These are phyloP conservation scores for Actinostola sp. DNA, from an alignment of 92 coral and sea anemone species.

Conservation along the genomic window DNA sequence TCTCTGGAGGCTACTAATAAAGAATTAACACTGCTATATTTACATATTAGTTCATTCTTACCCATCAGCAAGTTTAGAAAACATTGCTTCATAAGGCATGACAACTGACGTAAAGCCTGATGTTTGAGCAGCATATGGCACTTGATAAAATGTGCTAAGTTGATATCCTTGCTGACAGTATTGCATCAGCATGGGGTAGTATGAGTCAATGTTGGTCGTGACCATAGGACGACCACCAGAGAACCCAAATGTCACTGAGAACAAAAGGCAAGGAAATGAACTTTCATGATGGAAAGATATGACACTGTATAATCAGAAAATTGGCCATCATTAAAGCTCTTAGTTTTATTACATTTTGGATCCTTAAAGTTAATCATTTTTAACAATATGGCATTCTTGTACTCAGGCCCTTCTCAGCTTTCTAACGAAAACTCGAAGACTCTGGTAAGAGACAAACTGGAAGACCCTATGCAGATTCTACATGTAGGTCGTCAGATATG, in stretches of 20 bases:
- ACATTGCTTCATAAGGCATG: slow-evolving; percentile 70
- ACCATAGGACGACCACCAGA: slow-evolving; percentile 74
- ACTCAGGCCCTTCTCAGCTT: too few relatives aligned
- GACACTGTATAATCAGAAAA: too few relatives aligned
- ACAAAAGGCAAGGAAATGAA: too few relatives aligned
- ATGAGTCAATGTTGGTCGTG: slow-evolving; percentile 67
- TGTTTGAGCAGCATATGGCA: slow-evolving; percentile 51
- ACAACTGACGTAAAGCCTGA: slow-evolving; percentile 56
- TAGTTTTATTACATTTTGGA: too few relatives aligned
- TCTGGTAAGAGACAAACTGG: too few relatives aligned
- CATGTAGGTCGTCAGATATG: too few relatives aligned
- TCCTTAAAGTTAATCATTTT: too few relatives aligned
- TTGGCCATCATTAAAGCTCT: too few relatives aligned
- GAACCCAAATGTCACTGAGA: slow-evolving; percentile 61
- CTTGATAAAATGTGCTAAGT: slow-evolving; percentile 65
- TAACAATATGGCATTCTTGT: too few relatives aligned
- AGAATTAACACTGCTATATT: not conserved
- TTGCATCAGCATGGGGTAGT: slow-evolving; percentile 65
- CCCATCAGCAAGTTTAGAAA: slow-evolving; percentile 63
- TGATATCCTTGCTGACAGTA: slow-evolving; percentile 64
- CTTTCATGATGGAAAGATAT: too few relatives aligned
- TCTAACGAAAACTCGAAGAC: too few relatives aligned
- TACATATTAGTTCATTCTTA: not conserved
- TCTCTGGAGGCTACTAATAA: not conserved
- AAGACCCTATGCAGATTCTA: too few relatives aligned